Evolutionary conservation across 2,888 invertebrate genomes (phyloP), one percentile per base, ranked within the genome.

Genomic region (Trypoxylon attenuatum): DNA sequence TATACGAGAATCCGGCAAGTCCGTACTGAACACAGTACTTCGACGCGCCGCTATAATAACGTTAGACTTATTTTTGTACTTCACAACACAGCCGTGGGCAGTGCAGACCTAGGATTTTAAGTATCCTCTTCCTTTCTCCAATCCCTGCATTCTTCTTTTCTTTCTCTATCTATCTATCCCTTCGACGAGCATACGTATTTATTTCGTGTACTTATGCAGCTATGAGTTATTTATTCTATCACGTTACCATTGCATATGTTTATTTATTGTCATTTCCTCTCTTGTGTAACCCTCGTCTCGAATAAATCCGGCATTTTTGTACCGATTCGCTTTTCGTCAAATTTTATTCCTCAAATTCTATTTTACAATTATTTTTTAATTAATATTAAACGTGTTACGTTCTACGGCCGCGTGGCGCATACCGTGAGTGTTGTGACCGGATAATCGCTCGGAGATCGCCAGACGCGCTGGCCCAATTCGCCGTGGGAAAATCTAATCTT

Each of bases 241-340:
- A 83, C 79, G 84, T 85, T 84, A 85, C 84, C 84, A 84, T 84
- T 78, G 79, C 79, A 82, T 82, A 77, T 80, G 33, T 82, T 83
- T 82, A 82, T 82, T 83, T 85, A 83, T 84, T 84, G 77, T 82
- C 80, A 85, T 80, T 73, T 78, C 73, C 75, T 73, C 71, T 78
- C 67, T 74, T 80, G 71, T 79, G 71, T 83, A 81, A 82, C n/a
- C n/a, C n/a, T 80, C 77, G 75, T 78, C 72, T 79, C 74, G 76
- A 83, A 80, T 81, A 84, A 81, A 84, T 73, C 70, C 66, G 66
- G 73, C 78, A 75, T 82, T 82, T 57, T 83, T 81, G 64, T 81
- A 80, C 69, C 54, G 56, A 69, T 55, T 10, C 15, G 0, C 15
- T 2, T n/a, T 1, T 23, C 21, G 15, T 41, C 13, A 1, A 0